phyloP scores from a whole-genome alignment of 1,140 invertebrate species.

The Ladona fulva region DNA sequence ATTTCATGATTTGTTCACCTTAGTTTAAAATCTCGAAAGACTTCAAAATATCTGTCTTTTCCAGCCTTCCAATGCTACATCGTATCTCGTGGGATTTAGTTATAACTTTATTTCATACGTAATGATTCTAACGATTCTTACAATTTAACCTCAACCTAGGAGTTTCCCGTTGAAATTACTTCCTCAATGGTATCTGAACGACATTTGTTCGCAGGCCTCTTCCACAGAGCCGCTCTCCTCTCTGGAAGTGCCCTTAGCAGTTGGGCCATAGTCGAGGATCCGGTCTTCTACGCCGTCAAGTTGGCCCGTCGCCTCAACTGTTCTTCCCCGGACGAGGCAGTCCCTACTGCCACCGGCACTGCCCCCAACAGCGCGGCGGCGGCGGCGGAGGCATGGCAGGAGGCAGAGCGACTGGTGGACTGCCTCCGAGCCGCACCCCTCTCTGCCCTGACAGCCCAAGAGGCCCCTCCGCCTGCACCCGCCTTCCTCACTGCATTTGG shows the following conservation, averaged over 20 bases:
- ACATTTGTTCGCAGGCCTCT: conserved; percentile 70
- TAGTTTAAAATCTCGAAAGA: too few relatives aligned
- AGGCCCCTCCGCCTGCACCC: conserved; percentile 66
- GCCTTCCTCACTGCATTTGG: conserved; percentile 78
- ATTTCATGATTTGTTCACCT: too few relatives aligned
- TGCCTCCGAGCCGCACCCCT: conserved; percentile 68
- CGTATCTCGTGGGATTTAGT: too few relatives aligned
- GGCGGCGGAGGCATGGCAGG: conserved; percentile 43
- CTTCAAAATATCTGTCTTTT: too few relatives aligned
- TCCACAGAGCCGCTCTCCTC: conserved; percentile 81
- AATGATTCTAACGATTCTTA: too few relatives aligned
- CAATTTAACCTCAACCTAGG: too few relatives aligned
- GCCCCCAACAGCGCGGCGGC: conserved; percentile 62
- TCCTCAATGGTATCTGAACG: too few relatives aligned
- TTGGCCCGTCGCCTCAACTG: conserved; percentile 81
- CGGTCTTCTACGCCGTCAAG: conserved; percentile 72
- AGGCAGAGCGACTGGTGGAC: conserved; percentile 71
- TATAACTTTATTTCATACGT: too few relatives aligned
- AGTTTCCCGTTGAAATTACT: too few relatives aligned
- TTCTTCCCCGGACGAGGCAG: conserved; percentile 66
- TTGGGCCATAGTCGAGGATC: conserved; percentile 88
- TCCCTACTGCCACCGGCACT: conserved; percentile 76
- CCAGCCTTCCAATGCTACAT: too few relatives aligned
- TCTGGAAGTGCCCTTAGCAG: conserved; percentile 88
- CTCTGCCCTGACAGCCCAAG: conserved; percentile 64